These are phyloP conservation scores for Microcebus ravelobensis DNA, from an alignment of 2,113 vertebrate genomes.

Conservation along the genomic window DNA sequence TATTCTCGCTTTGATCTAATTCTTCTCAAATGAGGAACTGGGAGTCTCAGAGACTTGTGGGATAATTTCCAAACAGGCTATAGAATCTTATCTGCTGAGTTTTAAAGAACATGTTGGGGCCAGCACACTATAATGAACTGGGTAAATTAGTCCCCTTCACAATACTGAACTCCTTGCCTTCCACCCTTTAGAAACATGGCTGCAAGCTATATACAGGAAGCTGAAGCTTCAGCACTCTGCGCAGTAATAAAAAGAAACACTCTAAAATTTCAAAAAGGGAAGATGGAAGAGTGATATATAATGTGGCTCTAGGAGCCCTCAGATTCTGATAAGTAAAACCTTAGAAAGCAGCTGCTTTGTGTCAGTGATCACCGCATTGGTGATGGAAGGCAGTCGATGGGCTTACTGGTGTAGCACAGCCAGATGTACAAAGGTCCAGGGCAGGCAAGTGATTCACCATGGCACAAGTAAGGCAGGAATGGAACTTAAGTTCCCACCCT, in stretches of 20 bases:
- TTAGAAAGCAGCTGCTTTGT: neutral
- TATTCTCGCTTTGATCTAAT: slow-evolving; percentile 26
- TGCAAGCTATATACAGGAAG: neutral
- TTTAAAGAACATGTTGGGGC: slow-evolving; percentile 64
- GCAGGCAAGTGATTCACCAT: slow-evolving; percentile 46
- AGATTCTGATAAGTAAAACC: neutral
- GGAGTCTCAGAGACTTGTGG: neutral
- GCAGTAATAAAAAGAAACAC: neutral
- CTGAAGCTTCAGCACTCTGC: neutral
- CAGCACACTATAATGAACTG: slow-evolving; percentile 16
- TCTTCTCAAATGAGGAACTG: slow-evolving; percentile 24
- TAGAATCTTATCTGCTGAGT: slow-evolving; percentile 50
- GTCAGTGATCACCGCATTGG: neutral
- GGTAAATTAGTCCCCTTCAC: slow-evolving; percentile 42
- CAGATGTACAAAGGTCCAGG: slow-evolving; percentile 34
- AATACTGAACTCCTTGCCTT: neutral
- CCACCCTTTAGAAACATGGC: neutral
- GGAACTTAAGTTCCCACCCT: neutral
- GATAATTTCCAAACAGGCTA: slow-evolving; percentile 60
- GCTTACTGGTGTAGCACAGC: neutral
- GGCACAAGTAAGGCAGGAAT: neutral
- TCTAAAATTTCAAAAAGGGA: neutral
- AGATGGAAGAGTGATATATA: neutral
- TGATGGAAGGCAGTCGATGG: neutral
- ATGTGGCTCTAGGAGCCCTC: neutral